phyloP scores from a whole-genome alignment of 2,797 vertebrate species.

The Tinamus major region DNA sequence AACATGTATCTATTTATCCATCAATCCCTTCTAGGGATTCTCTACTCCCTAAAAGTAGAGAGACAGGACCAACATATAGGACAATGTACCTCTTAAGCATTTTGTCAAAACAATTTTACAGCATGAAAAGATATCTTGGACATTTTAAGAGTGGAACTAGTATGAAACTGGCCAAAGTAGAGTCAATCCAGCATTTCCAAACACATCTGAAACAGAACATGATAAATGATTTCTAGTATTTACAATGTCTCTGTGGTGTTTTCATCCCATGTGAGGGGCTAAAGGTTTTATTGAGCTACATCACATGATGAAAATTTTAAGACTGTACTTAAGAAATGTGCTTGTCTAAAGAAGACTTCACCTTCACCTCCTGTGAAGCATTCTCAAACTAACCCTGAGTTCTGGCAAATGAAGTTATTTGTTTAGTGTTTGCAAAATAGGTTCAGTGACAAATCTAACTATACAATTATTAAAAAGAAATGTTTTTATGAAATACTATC shows the following conservation, averaged over 20 bases:
- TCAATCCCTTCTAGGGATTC: neutral
- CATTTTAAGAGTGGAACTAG: neutral
- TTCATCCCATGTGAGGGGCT: neutral
- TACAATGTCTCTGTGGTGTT: neutral
- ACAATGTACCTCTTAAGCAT: neutral
- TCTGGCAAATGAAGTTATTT: neutral
- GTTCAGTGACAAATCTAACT: neutral
- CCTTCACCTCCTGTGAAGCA: neutral
- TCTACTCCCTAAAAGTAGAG: accelerated
- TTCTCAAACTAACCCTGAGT: neutral
- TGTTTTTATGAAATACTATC: accelerated
- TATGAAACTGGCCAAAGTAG: neutral
- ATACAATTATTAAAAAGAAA: neutral
- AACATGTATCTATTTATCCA: neutral
- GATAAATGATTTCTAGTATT: neutral
- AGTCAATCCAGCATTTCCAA: neutral
- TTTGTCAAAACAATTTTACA: neutral
- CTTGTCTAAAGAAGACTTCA: neutral
- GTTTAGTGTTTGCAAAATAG: neutral
- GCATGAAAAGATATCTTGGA: neutral
- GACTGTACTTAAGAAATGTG: neutral
- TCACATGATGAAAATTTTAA: neutral
- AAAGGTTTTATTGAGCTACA: neutral
- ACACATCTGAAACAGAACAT: neutral
- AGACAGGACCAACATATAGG: neutral